Base-by-base conservation (phyloP, 2,113 vertebrate species). In the Proterorhinus semilunaris region DNA sequence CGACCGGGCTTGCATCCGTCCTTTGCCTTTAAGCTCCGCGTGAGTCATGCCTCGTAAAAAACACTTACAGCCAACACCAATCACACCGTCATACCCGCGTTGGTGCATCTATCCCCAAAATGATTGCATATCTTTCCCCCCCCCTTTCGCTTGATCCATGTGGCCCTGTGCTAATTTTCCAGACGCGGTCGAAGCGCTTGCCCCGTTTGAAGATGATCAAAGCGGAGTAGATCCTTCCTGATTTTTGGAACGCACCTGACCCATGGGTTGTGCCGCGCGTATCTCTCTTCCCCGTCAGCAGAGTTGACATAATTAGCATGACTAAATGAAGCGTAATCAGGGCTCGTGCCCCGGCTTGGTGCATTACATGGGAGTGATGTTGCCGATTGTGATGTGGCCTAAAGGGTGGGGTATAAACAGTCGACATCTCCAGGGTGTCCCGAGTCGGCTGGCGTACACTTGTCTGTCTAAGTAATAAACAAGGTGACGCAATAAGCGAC, bases 221-320 rank as follows among this genome's bases (percentile, higher is more conserved):
- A 59, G 43, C n/a, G 17, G 76, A 81, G 66, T 73, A 76, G 66
- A 75, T 43, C 0, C 61, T 53, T 83, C 72, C 78, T 79, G 8
- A 46, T 53, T 62, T 27, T 44, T 55, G 52, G 49, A 69, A 68
- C 36, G n/a, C 69, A 59, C 62, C 17, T 2, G 13, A 61, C 74
- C 86, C 68, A 4, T 42, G 62, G 82, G 83, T 76, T 63, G 6
- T 10, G 6, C 21, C 21, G 2, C 21, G 21, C 21, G 21, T 21
- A 21, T 50, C 62, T 57, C 42, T 63, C 45, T 71, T 68, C 74
- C 78, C 68, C 10, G 7, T 78, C 75, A 74, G 76, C 71, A 69
- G 73, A 69, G 78, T 76, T 87, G 89, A 90, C 85, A 86, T 91
- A 81, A 89, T 88, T 72, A 76, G 78, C 73, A 61, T 75, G 84